phyloP scores from a whole-genome alignment of 2,797 vertebrate genomes.

The Bucorvus abyssinicus region DNA sequence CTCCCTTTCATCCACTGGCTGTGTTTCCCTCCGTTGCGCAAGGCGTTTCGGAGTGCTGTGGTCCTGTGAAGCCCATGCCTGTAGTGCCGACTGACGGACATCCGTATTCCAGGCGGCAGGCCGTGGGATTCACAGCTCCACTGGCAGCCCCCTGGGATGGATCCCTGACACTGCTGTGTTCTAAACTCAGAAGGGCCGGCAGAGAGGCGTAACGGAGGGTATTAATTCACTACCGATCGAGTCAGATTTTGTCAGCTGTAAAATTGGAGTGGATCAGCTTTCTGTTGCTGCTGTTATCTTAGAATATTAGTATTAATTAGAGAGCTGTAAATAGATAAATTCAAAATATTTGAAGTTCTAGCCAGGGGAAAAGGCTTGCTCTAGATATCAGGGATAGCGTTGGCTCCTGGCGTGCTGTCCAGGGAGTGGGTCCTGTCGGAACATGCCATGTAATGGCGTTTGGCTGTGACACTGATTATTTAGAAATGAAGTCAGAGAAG shows the following conservation, averaged over 20 bases:
- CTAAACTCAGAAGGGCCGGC: neutral
- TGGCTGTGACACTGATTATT: neutral
- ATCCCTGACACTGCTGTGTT: fast-evolving
- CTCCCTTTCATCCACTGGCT: neutral
- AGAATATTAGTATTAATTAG: neutral
- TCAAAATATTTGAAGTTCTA: neutral
- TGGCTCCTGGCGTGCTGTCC: neutral
- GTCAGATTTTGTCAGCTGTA: neutral
- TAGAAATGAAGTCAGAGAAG: neutral
- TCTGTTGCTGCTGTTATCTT: neutral
- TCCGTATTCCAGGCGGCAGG: neutral
- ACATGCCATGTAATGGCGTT: neutral
- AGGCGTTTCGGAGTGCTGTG: neutral
- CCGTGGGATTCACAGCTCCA: neutral
- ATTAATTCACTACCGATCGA: neutral
- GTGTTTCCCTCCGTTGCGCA: neutral
- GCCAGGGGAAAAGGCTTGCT: neutral
- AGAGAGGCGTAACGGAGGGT: neutral
- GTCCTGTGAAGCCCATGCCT: neutral
- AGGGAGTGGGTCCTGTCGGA: neutral
- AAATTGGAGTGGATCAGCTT: neutral
- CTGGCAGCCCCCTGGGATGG: neutral
- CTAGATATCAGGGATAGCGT: neutral
- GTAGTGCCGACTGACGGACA: neutral
- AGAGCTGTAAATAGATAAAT: neutral